These are phyloP conservation scores for Electrona antarctica DNA, from an alignment of 2,113 vertebrate species.

Conservation along the genomic window DNA sequence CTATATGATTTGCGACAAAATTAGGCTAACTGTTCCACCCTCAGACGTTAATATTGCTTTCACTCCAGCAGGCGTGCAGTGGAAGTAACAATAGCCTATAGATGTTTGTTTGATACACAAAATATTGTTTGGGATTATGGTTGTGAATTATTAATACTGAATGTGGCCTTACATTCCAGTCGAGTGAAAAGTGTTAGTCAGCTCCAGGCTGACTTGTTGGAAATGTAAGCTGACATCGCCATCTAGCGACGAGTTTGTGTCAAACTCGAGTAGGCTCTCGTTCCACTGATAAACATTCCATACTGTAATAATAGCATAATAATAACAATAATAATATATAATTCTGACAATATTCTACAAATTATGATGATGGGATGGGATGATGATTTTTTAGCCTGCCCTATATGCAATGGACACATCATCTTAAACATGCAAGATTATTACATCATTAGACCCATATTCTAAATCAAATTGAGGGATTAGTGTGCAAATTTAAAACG, in stretches of 20 bases:
- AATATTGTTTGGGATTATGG: too few relatives aligned
- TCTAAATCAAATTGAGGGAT: not conserved
- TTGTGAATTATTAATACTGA: too few relatives aligned
- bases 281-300: not conserved
- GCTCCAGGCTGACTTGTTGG: not conserved
- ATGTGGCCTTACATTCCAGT: too few relatives aligned
- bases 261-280: not conserved
- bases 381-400: too few relatives aligned
- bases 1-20: not conserved
- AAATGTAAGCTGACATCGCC: conserved; percentile 58
- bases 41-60: not conserved
- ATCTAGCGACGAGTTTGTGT: conserved; percentile 57
- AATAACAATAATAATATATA: not conserved
- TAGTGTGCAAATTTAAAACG: not conserved
- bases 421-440: too few relatives aligned
- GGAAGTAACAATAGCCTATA: too few relatives aligned
- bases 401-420: too few relatives aligned
- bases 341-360: conserved; percentile 1
- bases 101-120: too few relatives aligned
- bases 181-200: not conserved
- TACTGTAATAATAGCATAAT: not conserved
- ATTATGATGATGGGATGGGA: not conserved
- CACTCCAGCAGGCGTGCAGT: too few relatives aligned
- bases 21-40: too few relatives aligned
- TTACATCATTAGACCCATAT: too few relatives aligned